Percentiles rank a stretch among this genome's conserved stretches.
These are phyloP conservation scores for Enteromius afrohamiltoni DNA, from an alignment of 2,797 vertebrate genomes.

Conservation along the genomic window DNA sequence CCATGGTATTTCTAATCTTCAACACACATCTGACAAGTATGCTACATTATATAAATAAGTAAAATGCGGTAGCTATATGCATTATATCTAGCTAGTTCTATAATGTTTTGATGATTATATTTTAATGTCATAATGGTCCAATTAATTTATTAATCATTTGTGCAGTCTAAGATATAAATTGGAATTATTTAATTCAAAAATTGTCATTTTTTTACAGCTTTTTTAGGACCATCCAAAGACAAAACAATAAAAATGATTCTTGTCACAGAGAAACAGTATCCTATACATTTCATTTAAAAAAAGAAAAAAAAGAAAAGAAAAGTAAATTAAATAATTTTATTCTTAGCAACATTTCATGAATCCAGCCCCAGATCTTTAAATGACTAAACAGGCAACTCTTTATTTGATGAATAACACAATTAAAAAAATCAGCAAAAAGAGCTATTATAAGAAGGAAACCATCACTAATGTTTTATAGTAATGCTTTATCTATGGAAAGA, in stretches of 20 bases:
- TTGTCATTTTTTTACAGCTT: background rate
- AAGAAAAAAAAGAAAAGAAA: background rate
- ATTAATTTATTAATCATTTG: background rate
- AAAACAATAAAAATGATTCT: background rate
- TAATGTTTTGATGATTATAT: too few relatives aligned
- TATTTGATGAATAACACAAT: background rate
- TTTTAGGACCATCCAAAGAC: background rate
- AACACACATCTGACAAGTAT: background rate
- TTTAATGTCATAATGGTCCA: background rate
- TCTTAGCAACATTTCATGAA: background rate
- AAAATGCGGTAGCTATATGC: background rate
- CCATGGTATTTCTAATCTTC: background rate
- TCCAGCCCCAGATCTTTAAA: background rate
- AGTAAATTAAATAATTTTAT: background rate
- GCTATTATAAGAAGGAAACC: background rate
- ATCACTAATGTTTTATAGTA: background rate
- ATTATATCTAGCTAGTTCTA: background rate
- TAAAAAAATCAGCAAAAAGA: background rate
- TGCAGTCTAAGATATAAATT: background rate
- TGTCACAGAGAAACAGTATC: background rate
- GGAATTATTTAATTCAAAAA: background rate
- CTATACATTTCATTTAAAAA: background rate
- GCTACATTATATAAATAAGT: background rate
- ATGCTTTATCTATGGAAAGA: constrained; percentile 7
- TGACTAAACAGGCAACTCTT: background rate